Evolutionary conservation across 1,140 invertebrate species (phyloP).

Genomic region (Pseudobourletiella spinata): DNA sequence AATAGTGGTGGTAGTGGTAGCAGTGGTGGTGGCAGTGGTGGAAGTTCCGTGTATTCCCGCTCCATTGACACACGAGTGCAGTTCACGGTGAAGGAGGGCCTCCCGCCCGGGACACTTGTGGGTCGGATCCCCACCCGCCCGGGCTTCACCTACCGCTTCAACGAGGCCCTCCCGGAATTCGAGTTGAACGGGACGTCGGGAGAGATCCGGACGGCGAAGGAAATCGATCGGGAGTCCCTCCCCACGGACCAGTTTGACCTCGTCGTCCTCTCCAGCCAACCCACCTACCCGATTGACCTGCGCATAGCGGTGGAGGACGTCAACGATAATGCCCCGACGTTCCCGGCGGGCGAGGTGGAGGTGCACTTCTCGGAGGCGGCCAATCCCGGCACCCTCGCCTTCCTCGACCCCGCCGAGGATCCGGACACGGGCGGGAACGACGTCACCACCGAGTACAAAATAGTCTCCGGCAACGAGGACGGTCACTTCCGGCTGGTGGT

Average conservation of each 20-base stretch:
- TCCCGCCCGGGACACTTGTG: conserved; percentile 67
- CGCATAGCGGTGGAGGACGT: conserved; percentile 73
- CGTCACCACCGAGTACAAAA: conserved; percentile 74
- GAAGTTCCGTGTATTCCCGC: conserved; percentile 66
- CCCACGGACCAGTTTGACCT: conserved; percentile 71
- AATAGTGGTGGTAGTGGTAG: too few relatives aligned
- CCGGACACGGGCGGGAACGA: conserved; percentile 75
- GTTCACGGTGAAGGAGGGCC: conserved; percentile 72
- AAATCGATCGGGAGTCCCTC: conserved; percentile 71
- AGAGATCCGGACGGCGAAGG: conserved; percentile 66
- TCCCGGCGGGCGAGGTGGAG: conserved; percentile 75
- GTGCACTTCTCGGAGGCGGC: conserved; percentile 86
- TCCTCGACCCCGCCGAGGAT: conserved; percentile 80
- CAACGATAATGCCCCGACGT: conserved; percentile 81
- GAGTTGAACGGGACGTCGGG: conserved; percentile 66
- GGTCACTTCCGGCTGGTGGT: conserved; percentile 77
- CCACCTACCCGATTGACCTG: conserved; percentile 87
- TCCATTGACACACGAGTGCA: conserved; percentile 75
- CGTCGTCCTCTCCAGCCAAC: conserved; percentile 80
- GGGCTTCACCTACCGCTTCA: conserved; percentile 82
- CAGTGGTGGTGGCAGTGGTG: conserved; percentile 6
- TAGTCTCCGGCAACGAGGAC: conserved; percentile 76
- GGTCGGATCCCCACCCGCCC: conserved; percentile 75
- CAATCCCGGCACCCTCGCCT: conserved; percentile 68
- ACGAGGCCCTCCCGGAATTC: conserved; percentile 78